phyloP scores from a whole-genome alignment of 2,797 vertebrate genomes.

The Rhinatrema bivittatum region DNA sequence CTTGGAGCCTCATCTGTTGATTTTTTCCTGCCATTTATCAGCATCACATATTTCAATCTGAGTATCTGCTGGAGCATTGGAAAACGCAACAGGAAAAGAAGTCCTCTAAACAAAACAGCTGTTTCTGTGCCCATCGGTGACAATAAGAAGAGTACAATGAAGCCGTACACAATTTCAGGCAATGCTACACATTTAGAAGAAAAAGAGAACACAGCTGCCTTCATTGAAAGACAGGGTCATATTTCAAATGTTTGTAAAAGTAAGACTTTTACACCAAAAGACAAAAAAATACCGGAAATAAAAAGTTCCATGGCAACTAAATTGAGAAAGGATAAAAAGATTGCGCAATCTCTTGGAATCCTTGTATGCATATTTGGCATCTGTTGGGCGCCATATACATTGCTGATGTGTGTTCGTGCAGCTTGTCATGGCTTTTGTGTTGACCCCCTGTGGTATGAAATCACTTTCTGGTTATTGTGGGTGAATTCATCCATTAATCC shows the following conservation, averaged over 20 bases:
- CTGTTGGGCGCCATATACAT: slow-evolving; percentile 81
- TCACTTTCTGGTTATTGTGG: slow-evolving; percentile 86
- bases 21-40: slow-evolving; percentile 74
- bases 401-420: slow-evolving; percentile 72
- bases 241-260: slow-evolving; percentile 50
- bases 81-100: slow-evolving; percentile 43
- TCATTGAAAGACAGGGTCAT: slow-evolving; percentile 36
- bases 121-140: background rate
- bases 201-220: too few relatives aligned
- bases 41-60: slow-evolving; percentile 76
- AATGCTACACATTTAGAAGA: too few relatives aligned
- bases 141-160: too few relatives aligned
- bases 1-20: slow-evolving; percentile 71
- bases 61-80: slow-evolving; percentile 78
- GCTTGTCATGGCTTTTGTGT: slow-evolving; percentile 56
- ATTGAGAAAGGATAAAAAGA: slow-evolving; percentile 69
- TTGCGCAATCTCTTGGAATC: slow-evolving; percentile 75
- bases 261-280: background rate
- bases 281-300: background rate
- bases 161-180: too few relatives aligned
- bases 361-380: slow-evolving; percentile 72
- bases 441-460: slow-evolving; percentile 57
- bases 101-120: background rate
- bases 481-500: slow-evolving; percentile 81
- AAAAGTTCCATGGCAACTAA: slow-evolving; percentile 37